Base-by-base conservation (phyloP, 2,113 vertebrate species). In the Nycticryphes semicollaris region DNA sequence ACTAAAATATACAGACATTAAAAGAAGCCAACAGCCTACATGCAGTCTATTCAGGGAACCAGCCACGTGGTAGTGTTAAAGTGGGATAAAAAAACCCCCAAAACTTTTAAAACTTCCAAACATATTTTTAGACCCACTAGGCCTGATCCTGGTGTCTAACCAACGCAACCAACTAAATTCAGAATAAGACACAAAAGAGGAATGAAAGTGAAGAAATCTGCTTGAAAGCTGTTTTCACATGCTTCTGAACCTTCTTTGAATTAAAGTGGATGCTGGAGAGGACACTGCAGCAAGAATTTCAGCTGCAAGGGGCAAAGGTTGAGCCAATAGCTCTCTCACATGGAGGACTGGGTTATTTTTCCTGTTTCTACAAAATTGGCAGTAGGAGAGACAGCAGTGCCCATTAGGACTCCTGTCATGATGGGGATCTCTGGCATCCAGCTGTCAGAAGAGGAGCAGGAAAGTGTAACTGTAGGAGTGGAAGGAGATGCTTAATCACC, bases 11-110 rank as follows among this genome's bases (percentile, higher is more conserved):
- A 69, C 10, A 82, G 43, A 63, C 62, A 96, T 94, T 97, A 97
- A 95, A 95, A 95, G 63, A 90, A 95, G 82, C 21, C 21, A 91
- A 89, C 30, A 93, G 69, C 77, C 94, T 66, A 92, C 23, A 92
- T 11, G 81, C 35, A 88, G 41, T 68, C 41, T 28, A 27, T 83
- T 95, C 83, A 87, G 83, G 88, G 86, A 96, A 96, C 88, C 8
- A 91, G 78, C 24, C 45, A 84, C 53, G 63, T 39, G 39, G 51
- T 66, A 77, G 37, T 56, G 48, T 74, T 84, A 90, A 95, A 53
- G 35, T 70, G 24, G 21, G 8, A 79, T 24, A 43, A 48, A 72
- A 93, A 87, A 78, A 82, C 39, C 39, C 39, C 39, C 39, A n/a
- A 24, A 53, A 10, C 62, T 43, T 30, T 47, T 24, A 68, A 62